phyloP scores from a whole-genome alignment of 2,888 invertebrate species.

The Isotomurus palustris region DNA sequence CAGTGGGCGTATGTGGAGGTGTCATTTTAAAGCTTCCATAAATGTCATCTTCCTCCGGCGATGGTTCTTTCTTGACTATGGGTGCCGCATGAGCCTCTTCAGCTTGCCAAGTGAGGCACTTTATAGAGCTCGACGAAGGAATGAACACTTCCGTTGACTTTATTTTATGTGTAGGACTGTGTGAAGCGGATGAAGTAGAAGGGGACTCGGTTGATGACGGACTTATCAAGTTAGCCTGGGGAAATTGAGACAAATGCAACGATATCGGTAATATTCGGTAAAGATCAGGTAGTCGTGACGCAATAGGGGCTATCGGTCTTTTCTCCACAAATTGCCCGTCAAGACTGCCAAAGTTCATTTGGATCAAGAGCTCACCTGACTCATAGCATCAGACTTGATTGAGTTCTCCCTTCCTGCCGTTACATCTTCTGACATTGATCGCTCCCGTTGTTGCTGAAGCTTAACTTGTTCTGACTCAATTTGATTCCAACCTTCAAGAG shows the following conservation, averaged over 20 bases:
- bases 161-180: conserved; percentile 27
- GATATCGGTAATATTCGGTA: not conserved
- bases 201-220: not conserved
- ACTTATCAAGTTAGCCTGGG: conserved; percentile 16
- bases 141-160: conserved; percentile 37
- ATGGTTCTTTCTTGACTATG: conserved; percentile 8
- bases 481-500: conserved; percentile 42
- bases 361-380: conserved; percentile 21
- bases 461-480: conserved; percentile 29
- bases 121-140: conserved; percentile 35
- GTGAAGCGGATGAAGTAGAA: conserved; percentile 13
- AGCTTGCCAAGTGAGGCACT: conserved; percentile 43
- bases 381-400: conserved; percentile 33
- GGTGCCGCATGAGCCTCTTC: conserved; percentile 35
- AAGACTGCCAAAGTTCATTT: not conserved
- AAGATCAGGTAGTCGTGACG: no score
- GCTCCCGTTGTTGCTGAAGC: conserved; percentile 18
- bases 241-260: not conserved
- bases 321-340: no score
- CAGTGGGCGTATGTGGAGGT: conserved; percentile 20
- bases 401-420: conserved; percentile 6
- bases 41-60: conserved; percentile 22
- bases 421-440: conserved; percentile 32
- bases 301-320: no score
- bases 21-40: conserved; percentile 15